Base-by-base conservation (phyloP, 2,797 vertebrate genomes). In the Phrynocephalus guinanensis region DNA sequence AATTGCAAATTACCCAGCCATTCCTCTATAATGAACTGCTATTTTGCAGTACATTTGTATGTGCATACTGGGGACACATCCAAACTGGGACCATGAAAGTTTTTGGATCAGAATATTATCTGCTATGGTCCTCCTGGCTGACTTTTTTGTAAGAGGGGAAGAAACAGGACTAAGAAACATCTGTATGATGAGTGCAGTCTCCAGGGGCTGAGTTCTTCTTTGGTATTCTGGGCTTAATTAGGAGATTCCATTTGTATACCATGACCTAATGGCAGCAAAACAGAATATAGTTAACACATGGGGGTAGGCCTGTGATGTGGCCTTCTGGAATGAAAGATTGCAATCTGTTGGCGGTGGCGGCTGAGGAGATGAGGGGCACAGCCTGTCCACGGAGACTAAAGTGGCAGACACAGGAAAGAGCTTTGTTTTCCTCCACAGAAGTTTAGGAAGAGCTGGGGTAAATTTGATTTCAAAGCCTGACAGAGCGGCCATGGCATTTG, bases 401-500 rank as follows among this genome's bases (percentile, higher is more conserved):
- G 90, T 60, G 28, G 83, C 91, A 95, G 93, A 93, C 89, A 72
- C 86, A 94, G 92, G 94, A 96, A 95, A 95, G 85, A 87, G 91
- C 92, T 92, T 91, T 94, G 85, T 95, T 94, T 94, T 96, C 92
- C 92, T 94, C 91, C 87, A 78, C 90, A 92, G 93, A 94, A 90
- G 10, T 1, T 90, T 88, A 85, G 91, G 95, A 96, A 95, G 92
- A 94, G 82, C 88, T 10, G 9, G 88, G 94, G 93, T 92, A 91
- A 94, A 93, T 94, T 92, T 91, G 83, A 93, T 96, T 96, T 95
- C 95, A 91, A 95, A 96, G 92, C 67, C 94, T 84, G 89, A 92
- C 92, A 89, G 92, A 85, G 84, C 84, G 94, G 82, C 83, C 68
- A 87, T 87, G 87, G 90, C 90, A 90, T 93, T 97, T 94, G 95